These are phyloP conservation scores for Metaphire vulgaris DNA, from an alignment of 1,140 invertebrate genomes.

Conservation along the genomic window DNA sequence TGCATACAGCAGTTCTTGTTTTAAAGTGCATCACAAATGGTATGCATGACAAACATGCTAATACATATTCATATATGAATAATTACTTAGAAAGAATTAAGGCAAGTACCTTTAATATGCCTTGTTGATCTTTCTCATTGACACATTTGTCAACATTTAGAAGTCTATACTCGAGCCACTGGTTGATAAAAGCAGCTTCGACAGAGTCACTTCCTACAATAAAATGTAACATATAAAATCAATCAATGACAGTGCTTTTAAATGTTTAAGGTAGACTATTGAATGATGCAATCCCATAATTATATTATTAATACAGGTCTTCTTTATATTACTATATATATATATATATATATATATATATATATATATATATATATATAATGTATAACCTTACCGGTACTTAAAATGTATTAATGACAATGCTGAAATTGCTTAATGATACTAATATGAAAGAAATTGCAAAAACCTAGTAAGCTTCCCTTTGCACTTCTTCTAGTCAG, in stretches of 20 bases:
- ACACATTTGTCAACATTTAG: neutral
- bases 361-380: too few relatives aligned
- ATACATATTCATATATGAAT: neutral
- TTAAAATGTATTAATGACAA: neutral
- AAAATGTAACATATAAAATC: neutral
- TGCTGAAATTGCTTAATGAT: neutral
- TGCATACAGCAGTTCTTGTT: neutral
- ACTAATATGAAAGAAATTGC: neutral
- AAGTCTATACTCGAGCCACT: neutral
- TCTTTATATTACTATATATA: too few relatives aligned
- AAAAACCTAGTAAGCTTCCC: neutral
- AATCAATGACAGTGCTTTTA: neutral
- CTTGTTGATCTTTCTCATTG: neutral
- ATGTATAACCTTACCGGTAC: too few relatives aligned
- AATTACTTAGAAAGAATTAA: neutral
- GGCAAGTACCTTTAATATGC: neutral
- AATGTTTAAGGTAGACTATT: too few relatives aligned
- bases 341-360: too few relatives aligned
- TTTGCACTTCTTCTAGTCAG: neutral
- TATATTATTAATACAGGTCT: too few relatives aligned
- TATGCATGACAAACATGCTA: neutral
- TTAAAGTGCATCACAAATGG: neutral
- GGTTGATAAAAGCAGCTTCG: neutral
- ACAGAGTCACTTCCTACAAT: neutral
- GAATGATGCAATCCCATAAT: too few relatives aligned